Conservation (phyloP, 2,113 vertebrate species). For the Halichoeres trimaculatus region DNA sequence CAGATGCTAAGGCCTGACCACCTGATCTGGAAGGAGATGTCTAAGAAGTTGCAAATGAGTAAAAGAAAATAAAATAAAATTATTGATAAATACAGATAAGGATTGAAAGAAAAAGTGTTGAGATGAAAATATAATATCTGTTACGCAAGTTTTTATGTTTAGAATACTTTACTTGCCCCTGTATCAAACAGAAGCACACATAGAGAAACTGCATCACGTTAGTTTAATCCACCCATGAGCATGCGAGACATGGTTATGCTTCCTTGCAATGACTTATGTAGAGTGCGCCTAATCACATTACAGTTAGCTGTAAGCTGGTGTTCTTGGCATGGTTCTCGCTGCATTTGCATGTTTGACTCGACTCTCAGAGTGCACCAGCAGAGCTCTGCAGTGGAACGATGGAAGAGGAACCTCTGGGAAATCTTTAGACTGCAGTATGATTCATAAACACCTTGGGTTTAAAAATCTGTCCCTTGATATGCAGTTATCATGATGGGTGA, state of each 20-base stretch:
- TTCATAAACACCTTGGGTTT: too few relatives aligned
- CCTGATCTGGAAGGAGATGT: slow-evolving; percentile 58
- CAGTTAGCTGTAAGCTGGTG: slow-evolving; percentile 70
- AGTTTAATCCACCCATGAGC: slow-evolving; percentile 73
- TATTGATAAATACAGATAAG: slow-evolving; percentile 19
- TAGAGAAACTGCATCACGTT: slow-evolving; percentile 46
- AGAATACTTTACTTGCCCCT: not conserved
- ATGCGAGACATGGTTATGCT: slow-evolving; percentile 65
- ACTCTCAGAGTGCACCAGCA: slow-evolving; percentile 6
- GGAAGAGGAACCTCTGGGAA: not conserved
- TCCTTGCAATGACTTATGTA: slow-evolving; percentile 63
- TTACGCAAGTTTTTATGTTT: not conserved
- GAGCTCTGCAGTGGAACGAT: not conserved
- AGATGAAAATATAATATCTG: not conserved
- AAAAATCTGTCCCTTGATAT: too few relatives aligned
- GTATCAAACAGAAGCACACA: slow-evolving; percentile 7
- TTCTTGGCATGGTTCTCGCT: slow-evolving; percentile 62
- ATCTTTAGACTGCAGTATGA: too few relatives aligned
- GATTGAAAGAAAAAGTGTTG: slow-evolving; percentile 1
- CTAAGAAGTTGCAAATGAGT: slow-evolving; percentile 35
- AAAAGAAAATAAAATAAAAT: slow-evolving; percentile 32
- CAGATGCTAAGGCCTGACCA: slow-evolving; percentile 70
- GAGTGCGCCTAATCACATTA: slow-evolving; percentile 76
- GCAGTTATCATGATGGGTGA: too few relatives aligned
- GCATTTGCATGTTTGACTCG: slow-evolving; percentile 56